Evolutionary conservation across 2,797 vertebrate genomes (phyloP).

Genomic region (Brotula barbata): DNA sequence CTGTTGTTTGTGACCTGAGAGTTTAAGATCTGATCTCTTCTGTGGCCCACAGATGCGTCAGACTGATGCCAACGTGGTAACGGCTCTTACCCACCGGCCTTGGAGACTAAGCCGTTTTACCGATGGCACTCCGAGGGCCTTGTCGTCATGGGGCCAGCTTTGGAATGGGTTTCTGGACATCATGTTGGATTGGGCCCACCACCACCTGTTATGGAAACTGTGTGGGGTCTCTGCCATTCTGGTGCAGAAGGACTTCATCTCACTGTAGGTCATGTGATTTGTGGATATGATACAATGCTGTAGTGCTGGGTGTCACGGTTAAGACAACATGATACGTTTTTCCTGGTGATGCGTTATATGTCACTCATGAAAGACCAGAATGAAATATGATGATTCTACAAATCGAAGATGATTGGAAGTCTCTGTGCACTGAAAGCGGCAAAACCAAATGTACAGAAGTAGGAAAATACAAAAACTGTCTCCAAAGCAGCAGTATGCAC

Average conservation of each 20-base stretch:
- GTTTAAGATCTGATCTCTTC: conserved; percentile 37
- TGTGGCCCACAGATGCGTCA: conserved; percentile 85
- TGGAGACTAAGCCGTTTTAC: conserved; percentile 87
- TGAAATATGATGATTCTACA: no score
- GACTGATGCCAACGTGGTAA: conserved; percentile 84
- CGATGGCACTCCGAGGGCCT: conserved; percentile 80
- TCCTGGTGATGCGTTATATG: not conserved
- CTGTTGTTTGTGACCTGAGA: conserved; percentile 26
- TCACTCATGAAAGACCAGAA: not conserved
- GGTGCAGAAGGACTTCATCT: conserved; percentile 89
- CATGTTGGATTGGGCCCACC: conserved; percentile 89
- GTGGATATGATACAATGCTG: not conserved
- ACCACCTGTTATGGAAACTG: conserved; percentile 88
- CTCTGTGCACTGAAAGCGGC: not conserved
- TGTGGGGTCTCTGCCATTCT: conserved; percentile 92
- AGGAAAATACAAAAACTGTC: no score
- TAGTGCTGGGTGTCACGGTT: not conserved
- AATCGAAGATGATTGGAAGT: no score
- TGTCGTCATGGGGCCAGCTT: conserved; percentile 79
- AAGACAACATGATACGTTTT: no score
- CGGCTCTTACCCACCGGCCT: conserved; percentile 87
- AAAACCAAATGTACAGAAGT: not conserved
- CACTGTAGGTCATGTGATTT: conserved; percentile 79
- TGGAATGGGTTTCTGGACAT: conserved; percentile 81
- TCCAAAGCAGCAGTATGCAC: no score